phyloP scores from a whole-genome alignment of 2,797 vertebrate genomes.

The Silurus lanzhouensis region DNA sequence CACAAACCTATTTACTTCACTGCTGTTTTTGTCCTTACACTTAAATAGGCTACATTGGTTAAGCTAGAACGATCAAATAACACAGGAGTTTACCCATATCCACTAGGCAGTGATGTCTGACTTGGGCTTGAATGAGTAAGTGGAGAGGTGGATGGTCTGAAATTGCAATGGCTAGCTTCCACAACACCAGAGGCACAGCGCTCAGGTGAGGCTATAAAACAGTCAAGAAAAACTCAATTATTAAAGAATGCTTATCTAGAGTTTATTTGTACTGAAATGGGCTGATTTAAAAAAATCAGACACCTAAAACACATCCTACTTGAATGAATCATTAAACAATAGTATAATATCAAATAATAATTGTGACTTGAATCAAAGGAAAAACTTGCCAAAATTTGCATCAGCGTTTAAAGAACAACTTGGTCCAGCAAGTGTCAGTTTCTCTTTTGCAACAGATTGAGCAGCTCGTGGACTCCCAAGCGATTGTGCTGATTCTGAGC shows the following conservation, averaged over 20 bases:
- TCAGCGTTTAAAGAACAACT: slow-evolving; percentile 47
- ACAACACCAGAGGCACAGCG: slow-evolving; percentile 44
- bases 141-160: slow-evolving; percentile 90
- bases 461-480: slow-evolving; percentile 36
- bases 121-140: slow-evolving; percentile 95
- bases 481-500: slow-evolving; percentile 20
- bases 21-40: neutral
- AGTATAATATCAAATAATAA: neutral
- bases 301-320: neutral
- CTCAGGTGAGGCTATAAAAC: slow-evolving; percentile 60
- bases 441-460: slow-evolving; percentile 56
- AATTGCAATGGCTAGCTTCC: slow-evolving; percentile 80
- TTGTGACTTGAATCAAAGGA: slow-evolving; percentile 30
- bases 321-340: neutral
- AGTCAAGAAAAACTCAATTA: slow-evolving; percentile 7
- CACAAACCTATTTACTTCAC: neutral
- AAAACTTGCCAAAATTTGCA: slow-evolving; percentile 69
- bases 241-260: neutral
- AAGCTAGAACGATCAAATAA: neutral
- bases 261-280: neutral
- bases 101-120: slow-evolving; percentile 77
- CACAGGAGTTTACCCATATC: slow-evolving; percentile 64
- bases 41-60: neutral
- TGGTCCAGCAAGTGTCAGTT: slow-evolving; percentile 63
- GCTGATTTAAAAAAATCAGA: neutral